phyloP scores from a whole-genome alignment of 2,113 vertebrate genomes.

The Charina bottae region DNA sequence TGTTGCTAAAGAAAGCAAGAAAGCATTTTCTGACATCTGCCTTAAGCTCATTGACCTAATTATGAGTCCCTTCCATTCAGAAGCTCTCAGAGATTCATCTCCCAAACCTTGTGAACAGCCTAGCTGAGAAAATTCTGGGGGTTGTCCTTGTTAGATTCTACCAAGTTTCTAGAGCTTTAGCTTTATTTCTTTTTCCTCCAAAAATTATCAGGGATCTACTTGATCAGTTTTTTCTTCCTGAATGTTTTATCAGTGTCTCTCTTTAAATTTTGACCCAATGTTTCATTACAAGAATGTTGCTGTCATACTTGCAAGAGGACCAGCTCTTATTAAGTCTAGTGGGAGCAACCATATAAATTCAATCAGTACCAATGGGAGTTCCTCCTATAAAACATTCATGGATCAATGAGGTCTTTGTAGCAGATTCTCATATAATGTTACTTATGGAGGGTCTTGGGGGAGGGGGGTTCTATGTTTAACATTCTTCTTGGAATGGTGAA shows the following conservation, averaged over 20 bases:
- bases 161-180: not conserved
- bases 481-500: no score
- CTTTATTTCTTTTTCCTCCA: slow-evolving; percentile 4
- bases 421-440: not conserved
- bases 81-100: not conserved
- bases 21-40: rapidly evolving
- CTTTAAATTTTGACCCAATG: slow-evolving; percentile 11
- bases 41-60: slow-evolving; percentile 6
- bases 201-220: slow-evolving; percentile 6
- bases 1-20: not conserved
- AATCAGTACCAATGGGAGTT: not conserved
- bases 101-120: slow-evolving; percentile 16
- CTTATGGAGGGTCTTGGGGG: not conserved
- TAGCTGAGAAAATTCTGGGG: not conserved
- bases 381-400: not conserved
- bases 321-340: not conserved
- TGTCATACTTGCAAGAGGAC: slow-evolving; percentile 3
- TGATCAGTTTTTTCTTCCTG: not conserved
- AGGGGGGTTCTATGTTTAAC: not conserved
- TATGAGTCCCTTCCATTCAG: not conserved
- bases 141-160: rapidly evolving
- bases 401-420: not conserved
- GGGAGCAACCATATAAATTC: not conserved
- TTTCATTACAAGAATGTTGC: not conserved
- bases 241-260: no score